Evolutionary conservation across 2,797 vertebrate species (phyloP), one percentile per base, ranked within the genome.

Genomic region (Limosa lapponica): DNA sequence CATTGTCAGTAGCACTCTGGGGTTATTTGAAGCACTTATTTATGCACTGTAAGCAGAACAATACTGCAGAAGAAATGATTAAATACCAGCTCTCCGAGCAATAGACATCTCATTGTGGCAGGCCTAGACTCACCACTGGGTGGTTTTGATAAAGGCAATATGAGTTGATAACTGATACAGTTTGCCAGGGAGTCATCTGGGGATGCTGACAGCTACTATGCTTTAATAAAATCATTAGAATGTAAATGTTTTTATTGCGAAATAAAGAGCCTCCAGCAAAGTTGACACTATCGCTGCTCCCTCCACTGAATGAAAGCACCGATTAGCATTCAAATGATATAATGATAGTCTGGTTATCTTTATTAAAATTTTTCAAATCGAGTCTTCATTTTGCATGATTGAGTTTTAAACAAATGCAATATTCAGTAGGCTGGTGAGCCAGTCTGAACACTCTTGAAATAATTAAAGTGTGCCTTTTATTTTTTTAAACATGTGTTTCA

Each of bases 141-240:
- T 98, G 98, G 98, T 98, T 98, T 99, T 99, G 99, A 99, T 99
- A 99, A 99, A 99, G 99, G 99, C 99, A 98, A 99, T 99, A 99
- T 98, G 98, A 99, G 99, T 98, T 99, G 99, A 99, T 99, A 99
- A 99, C 99, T 99, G 99, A 99, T 99, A 99, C 98, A 99, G 99
- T 99, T 99, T 99, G 98, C 99, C 98, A 98, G 98, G 97, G 98
- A 98, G 98, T 98, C 98, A 98, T 98, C 98, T 98, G 98, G 98
- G 99, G 98, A 98, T 98, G 97, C 98, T 99, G 99, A 99, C 99
- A 99, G 99, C 98, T 98, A 98, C 98, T 97, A 98, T 98, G 99
- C 99, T 99, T 99, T 99, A 99, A 99, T 99, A 99, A 99, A 99
- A 99, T 99, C 99, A 99, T 99, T 99, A 99, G 99, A 99, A 99